Base-by-base conservation (phyloP, 2,113 vertebrate species). In the Narcine bancroftii region DNA sequence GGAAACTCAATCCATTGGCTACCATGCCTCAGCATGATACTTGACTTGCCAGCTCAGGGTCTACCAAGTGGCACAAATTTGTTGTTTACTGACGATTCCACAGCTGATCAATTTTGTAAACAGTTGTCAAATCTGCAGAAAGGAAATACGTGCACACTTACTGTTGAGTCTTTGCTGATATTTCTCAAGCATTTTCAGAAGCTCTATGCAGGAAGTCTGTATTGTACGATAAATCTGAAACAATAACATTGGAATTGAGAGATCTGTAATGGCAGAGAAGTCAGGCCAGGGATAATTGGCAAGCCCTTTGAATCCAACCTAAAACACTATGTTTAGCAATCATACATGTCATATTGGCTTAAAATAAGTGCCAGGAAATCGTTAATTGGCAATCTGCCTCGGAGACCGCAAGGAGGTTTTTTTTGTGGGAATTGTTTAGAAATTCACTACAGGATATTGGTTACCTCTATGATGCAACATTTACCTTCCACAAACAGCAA, bases 131-230 rank as follows among this genome's bases (percentile, higher is more conserved):
- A 24, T 24, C 42, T 69, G 45, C 65, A 47, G 63, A 69, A 91
- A 69, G 63, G 63, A 91, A 66, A n/a, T 24, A 45, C 33, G 6
- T 2, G 6, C 15, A 85, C 92, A 94, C 95, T 96, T 95, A 97
- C 97, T 95, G 94, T 96, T 95, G 93, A 97, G 96, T 93, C 95
- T 94, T 76, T 96, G 94, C 94, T 96, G 96, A 93, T 98, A 97
- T 94, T 96, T 97, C 94, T 97, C 96, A 5, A 97, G 96, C 93
- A 96, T 96, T 95, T 97, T 98, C 94, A 98, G 95, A 93, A 95
- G 95, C 94, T 96, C 96, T 10, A 95, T 96, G 93, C 96, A 97
- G 11, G 96, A 97, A 76, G 92, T 93, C 95, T 97, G 96, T 93
- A 97, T 95, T 1, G 95, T 97, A 92, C 94, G 96, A 94, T 98